Evolutionary conservation across 2,888 invertebrate species (phyloP), one percentile per base, ranked within the genome.

Genomic region (Tenthredo distinguenda): DNA sequence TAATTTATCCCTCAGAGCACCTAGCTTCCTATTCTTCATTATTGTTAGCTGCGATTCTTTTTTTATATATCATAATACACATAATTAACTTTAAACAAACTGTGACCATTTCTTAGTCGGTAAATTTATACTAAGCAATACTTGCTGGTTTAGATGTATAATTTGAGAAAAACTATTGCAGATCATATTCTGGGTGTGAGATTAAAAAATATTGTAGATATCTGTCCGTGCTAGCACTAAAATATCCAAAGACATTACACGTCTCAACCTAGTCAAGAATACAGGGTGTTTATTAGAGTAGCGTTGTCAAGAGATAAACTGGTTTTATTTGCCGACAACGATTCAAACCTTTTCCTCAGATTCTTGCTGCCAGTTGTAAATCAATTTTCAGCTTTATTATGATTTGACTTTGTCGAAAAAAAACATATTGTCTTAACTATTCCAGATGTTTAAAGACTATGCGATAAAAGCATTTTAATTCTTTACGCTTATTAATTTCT

Each of bases 21-120:
- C 21, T 55, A 62, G 62, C 74, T 74, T 43, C 21, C 43, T 40
- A 43, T 74, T 21, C 3, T 10, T 43, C n/a, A 74, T 74, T 74
- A 34, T 40, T n/a, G 9, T 40, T 55, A 55, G 55, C 55, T 7
- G 55, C 55, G 12, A 6, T 55, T 55, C 55, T 55, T 55, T 55
- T 55, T 55, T 55, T n/a, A 7, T 55, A 55, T 55, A 55, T 55
- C 55, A 55, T 55, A 18, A 55, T 55, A 31, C 31, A 34, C 34
- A 34, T 34, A 34, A 68, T 37, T n/a, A 37, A 37, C 34, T 37
- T n/a, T 18, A n/a, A 37, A 26, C 0, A 26, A 21, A 50, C 15
- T 18, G 77, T 77, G 77, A 77, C 77, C 77, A 77, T 77, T 77
- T 77, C 77, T 77, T 77, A 77, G 77, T 77, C 77, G 50, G 18